Percentiles rank a stretch among this genome's conserved stretches.
These are phyloP conservation scores for Stichopus chloronotus DNA, from an alignment of 35 echinoderm and acorn worm species.

Conservation along the genomic window DNA sequence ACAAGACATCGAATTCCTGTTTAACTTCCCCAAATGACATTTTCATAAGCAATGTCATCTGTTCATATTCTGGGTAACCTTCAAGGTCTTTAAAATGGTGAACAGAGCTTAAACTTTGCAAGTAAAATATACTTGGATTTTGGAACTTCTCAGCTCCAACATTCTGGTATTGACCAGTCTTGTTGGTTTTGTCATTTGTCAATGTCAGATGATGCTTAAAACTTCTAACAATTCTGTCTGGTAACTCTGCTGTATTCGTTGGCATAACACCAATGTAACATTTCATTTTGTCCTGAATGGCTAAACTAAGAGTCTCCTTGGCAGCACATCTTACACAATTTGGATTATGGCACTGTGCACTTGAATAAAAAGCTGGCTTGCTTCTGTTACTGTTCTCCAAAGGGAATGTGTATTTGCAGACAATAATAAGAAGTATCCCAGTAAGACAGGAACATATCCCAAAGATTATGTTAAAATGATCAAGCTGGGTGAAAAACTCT, in stretches of 20 bases:
- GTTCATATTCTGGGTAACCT: background rate
- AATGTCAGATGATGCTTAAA: constrained; percentile 1
- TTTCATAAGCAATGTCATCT: background rate
- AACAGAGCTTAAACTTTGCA: constrained; percentile 10
- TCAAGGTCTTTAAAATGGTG: background rate
- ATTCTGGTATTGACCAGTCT: background rate
- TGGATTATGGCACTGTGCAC: constrained; percentile 1
- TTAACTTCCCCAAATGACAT: background rate
- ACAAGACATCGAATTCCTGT: constrained; percentile 41
- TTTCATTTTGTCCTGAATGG: background rate
- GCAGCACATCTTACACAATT: constrained; percentile 36
- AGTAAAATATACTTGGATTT: constrained; percentile 59
- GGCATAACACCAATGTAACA: background rate
- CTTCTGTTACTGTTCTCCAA: background rate
- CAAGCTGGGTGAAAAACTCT: background rate
- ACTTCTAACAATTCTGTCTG: constrained; percentile 22
- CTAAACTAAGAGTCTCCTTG: background rate
- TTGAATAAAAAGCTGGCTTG: background rate
- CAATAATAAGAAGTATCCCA: background rate
- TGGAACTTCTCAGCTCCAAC: background rate
- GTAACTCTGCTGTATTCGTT: background rate
- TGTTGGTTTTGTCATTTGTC: background rate
- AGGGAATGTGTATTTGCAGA: background rate
- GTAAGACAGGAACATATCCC: background rate
- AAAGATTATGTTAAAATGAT: background rate